Conservation (phyloP, 2,888 invertebrate species). For the Cactoblastis cactorum region DNA sequence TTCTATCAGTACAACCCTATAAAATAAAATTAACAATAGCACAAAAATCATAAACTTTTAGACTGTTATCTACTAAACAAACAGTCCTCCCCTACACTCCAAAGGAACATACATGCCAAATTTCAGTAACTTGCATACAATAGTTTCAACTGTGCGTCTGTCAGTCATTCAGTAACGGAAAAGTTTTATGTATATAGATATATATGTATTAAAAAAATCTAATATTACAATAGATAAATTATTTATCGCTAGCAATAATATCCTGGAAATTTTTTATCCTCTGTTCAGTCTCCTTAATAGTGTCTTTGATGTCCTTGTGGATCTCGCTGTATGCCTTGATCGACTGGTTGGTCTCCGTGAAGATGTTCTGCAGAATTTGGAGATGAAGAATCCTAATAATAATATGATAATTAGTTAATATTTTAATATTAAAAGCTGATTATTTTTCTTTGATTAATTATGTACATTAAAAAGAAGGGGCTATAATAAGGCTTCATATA, state of each 20-base stretch:
- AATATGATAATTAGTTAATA: not conserved
- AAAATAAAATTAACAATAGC: no score
- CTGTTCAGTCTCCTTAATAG: conserved; percentile 55
- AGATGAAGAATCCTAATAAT: conserved; percentile 64
- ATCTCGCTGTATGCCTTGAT: conserved; percentile 66
- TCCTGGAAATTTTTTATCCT: conserved; percentile 53
- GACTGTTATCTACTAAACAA: not conserved
- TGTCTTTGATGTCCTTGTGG: conserved; percentile 63
- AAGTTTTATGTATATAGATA: no score
- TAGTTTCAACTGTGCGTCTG: no score
- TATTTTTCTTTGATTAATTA: no score
- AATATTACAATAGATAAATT: not conserved
- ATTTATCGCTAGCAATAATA: conserved; percentile 52
- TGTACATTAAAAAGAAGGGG: no score
- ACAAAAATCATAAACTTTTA: no score
- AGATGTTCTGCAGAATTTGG: conserved; percentile 65
- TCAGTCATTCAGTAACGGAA: no score
- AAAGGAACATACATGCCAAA: no score
- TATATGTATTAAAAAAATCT: not conserved
- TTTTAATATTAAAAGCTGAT: no score
- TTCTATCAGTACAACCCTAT: not conserved
- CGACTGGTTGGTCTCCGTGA: conserved; percentile 68
- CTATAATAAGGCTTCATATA: no score
- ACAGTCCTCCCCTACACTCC: no score
- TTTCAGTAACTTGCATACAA: no score